Base-by-base conservation (phyloP, 2,888 invertebrate species). In the Drosophila paucipuncta region DNA sequence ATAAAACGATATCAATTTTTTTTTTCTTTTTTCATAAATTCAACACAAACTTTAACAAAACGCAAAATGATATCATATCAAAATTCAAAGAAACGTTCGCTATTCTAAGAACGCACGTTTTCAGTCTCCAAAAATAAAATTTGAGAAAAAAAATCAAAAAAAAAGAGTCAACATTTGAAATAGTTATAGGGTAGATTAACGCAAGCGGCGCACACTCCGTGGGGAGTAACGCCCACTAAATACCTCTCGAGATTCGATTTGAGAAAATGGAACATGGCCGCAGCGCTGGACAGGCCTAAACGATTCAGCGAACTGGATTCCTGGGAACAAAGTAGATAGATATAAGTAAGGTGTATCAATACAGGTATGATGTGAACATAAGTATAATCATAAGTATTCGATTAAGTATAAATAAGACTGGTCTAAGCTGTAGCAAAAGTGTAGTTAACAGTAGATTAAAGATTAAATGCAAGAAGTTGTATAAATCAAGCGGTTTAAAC, bases 251-350 rank as follows among this genome's bases (percentile, higher is more conserved):
- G 75, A 80, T 87, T 89, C 72, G 90, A 89, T 78, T 91, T 85
- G 90, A 94, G 49, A 93, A 94, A 74, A 90, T 93, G 70, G 93
- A 92, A 97, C 89, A 96, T 95, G 60, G 91, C 87, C 25, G 92
- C 91, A 31, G 91, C 87, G 63, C 96, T 96, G 83, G 95, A 94
- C 69, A 96, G 94, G 39, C 95, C 93, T 10, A 96, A 96, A 73
- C 95, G 95, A 54, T 95, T 95, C 84, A 96, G 96, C 72, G 95
- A 95, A 77, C 95, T 95, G 80, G 95, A 95, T 91, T 96, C 96
- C 97, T 97, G 91, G 87, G 39, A 43, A n/a, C 9, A 13, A 35
- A 43, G 13, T 35, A 25, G 16, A 57, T 10, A 30, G 13, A 1
- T 37, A 30, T 55, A 28, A 57, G n/a, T 28, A 30, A 50, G 5